Conservation (phyloP, 2,113 vertebrate genomes). For the Gasterosteus aculeatus region DNA sequence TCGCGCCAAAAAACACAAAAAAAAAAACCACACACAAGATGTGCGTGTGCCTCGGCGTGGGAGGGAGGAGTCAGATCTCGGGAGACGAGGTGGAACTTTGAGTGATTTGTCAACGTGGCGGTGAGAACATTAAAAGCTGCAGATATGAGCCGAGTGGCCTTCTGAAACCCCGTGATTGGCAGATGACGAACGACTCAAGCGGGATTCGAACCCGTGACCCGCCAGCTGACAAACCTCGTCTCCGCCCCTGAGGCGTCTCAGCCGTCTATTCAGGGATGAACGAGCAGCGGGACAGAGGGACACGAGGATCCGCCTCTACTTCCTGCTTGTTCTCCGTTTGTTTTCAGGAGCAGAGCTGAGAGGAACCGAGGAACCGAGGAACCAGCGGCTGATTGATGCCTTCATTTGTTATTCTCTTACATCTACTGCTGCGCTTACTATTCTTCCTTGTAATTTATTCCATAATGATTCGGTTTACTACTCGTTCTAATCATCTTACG, state of each 20-base stretch:
- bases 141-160: not conserved
- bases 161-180: no score
- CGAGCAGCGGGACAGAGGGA: not conserved
- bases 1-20: not conserved
- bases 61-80: conserved; percentile 4
- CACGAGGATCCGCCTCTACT: no score
- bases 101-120: not conserved
- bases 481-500: no score
- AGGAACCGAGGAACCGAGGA: not conserved
- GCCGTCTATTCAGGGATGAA: not conserved
- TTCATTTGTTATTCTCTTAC: no score
- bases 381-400: not conserved
- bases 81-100: not conserved
- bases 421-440: no score
- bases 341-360: no score
- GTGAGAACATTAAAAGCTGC: not conserved
- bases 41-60: not conserved
- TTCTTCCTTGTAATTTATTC: no score
- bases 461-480: no score
- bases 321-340: no score
- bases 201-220: not conserved
- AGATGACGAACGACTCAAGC: not conserved
- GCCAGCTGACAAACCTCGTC: not conserved
- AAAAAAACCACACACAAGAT: not conserved
- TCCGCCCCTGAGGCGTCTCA: not conserved